Evolutionary conservation across 2,888 invertebrate genomes (phyloP).

Genomic region (Rotaria magnacalcarata): DNA sequence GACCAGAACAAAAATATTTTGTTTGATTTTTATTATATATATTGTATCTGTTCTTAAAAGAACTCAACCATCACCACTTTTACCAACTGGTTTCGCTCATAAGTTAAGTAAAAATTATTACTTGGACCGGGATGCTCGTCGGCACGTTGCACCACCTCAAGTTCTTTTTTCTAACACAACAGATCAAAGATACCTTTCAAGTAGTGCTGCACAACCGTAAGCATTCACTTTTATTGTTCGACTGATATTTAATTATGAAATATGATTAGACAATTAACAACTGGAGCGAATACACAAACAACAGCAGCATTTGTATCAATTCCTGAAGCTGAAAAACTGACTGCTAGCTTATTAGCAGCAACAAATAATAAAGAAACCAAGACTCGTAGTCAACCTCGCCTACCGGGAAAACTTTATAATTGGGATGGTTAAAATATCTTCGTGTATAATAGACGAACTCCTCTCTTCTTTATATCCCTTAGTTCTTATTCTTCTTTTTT

Average conservation of each 20-base stretch:
- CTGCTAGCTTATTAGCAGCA: background rate
- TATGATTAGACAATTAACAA: background rate
- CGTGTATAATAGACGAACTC: background rate
- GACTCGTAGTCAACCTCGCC: background rate
- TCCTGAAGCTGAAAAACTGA: background rate
- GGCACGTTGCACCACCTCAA: constrained; percentile 41
- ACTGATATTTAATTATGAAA: background rate
- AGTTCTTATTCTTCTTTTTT: background rate
- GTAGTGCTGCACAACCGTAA: constrained; percentile 15
- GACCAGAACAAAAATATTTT: too few species aligned
- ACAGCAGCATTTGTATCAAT: background rate
- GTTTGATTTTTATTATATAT: background rate
- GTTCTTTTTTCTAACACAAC: background rate
- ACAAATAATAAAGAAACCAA: background rate
- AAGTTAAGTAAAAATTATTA: constrained; percentile 43
- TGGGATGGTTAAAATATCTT: constrained; percentile 22
- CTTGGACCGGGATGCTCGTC: constrained; percentile 37
- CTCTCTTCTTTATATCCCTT: background rate
- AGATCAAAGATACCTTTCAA: background rate
- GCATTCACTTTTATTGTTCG: background rate
- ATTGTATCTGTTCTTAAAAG: background rate
- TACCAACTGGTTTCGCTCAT: constrained; percentile 38
- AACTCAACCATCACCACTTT: background rate
- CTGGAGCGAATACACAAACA: background rate
- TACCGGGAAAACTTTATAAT: background rate